Base-by-base conservation (phyloP, 2,797 vertebrate species). In the Chloroceryle inda region DNA sequence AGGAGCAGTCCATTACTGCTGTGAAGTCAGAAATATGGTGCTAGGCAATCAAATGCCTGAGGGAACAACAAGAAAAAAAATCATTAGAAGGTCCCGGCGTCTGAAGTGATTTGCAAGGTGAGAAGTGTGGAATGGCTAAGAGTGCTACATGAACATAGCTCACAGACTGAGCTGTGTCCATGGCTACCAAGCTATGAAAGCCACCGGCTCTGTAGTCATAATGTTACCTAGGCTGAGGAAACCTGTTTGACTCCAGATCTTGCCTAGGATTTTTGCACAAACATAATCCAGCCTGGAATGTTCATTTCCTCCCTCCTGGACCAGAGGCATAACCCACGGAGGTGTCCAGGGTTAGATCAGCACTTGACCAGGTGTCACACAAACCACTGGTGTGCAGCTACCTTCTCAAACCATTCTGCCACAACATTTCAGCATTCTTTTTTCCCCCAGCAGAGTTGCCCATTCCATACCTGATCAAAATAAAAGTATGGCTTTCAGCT, bases 131-230 rank as follows among this genome's bases (percentile, higher is more conserved):
- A 47, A 4, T 2, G 52, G 35, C 55, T 76, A 59, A 40, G 38
- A 66, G 18, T 1, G 15, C 53, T 49, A 1, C 3, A 0, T 10
- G 40, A 74, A 14, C n/a, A 64, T 1, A 5, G 10, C 14, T 44
- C 2, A 0, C 3, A 1, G 18, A 29, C 22, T 47, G 61, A 49
- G 63, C n/a, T 3, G 16, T 22, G 33, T 22, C 56, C 24, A 2
- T 18, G 63, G 8, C 29, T 33, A 6, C 8, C 64, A 69, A 55
- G 35, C 23, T 64, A 10, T 11, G 33, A 86, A 56, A 88, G 31
- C 12, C 67, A 59, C 22, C 21, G 47, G 8, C 55, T 74, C 72
- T 37, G 13, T 0, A 26, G 44, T 17, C 23, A 13, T 10, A 38
- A 85, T 13, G 23, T 9, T 35, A 23, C 15, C 0, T 2, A 6